These are phyloP conservation scores for Protonemura montana DNA, from an alignment of 2,888 invertebrate genomes.

Conservation along the genomic window DNA sequence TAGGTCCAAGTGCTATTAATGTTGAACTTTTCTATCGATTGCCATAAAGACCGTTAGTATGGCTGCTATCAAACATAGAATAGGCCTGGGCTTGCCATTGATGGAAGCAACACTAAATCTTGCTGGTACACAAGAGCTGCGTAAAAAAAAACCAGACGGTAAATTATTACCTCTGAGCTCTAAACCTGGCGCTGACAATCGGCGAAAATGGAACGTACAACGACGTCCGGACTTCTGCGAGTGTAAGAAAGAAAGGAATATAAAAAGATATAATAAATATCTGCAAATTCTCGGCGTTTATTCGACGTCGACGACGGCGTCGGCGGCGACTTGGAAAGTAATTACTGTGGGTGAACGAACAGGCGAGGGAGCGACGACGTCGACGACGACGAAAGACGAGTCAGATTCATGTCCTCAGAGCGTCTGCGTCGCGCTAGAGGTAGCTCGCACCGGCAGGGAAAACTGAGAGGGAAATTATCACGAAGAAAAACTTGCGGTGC, in stretches of 20 bases:
- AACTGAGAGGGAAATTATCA: background rate
- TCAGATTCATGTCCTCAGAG: background rate
- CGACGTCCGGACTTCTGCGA: background rate
- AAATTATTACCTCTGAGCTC: conserved; percentile 25
- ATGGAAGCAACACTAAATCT: conserved; percentile 1
- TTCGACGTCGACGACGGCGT: conserved; percentile 1
- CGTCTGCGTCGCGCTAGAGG: background rate
- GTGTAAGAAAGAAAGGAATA: conserved; percentile 16
- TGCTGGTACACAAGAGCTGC: background rate
- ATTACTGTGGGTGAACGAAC: conserved; percentile 7
- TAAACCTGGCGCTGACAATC: conserved; percentile 25
- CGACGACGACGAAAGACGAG: conserved; percentile 26
- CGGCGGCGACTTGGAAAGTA: conserved; percentile 29
- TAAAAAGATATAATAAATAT: conserved; percentile 29
- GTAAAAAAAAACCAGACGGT: conserved; percentile 9
- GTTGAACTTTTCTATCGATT: conserved; percentile 2
- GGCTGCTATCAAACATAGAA: conserved; percentile 3
- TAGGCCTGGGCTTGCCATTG: conserved; percentile 3
- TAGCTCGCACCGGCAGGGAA: background rate
- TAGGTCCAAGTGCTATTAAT: conserved; percentile 12
- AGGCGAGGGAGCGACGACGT: background rate
- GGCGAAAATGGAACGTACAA: background rate
- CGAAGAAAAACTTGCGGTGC: conserved; percentile 2
- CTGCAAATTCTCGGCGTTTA: conserved; percentile 16
- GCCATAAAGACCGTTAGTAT: background rate